Percentiles rank a stretch among this genome's conserved stretches.
Conservation (phyloP, 2,797 vertebrate genomes). For the Balearica regulorum region DNA sequence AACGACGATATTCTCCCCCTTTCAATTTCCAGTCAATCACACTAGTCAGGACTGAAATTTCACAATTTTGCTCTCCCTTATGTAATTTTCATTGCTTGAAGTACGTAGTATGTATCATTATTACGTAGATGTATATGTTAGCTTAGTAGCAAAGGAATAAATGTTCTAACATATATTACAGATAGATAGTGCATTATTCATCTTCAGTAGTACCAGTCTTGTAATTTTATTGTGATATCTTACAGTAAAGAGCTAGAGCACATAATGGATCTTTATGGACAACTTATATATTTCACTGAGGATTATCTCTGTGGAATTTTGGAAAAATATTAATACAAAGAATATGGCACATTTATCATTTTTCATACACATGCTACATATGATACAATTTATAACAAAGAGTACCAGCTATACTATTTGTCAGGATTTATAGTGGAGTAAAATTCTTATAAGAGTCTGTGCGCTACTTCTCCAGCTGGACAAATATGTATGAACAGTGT, state of each 20-base stretch:
- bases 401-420: background rate
- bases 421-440: background rate
- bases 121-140: background rate
- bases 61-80: background rate
- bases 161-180: background rate
- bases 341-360: background rate
- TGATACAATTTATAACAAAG: background rate
- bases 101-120: background rate
- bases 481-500: background rate
- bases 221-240: background rate
- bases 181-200: background rate
- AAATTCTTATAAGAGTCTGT: background rate
- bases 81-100: conserved; percentile 19
- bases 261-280: background rate
- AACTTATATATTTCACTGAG: background rate
- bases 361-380: background rate
- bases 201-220: background rate
- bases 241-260: background rate
- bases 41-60: background rate
- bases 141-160: background rate
- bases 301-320: background rate
- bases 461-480: background rate
- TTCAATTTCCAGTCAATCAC: conserved; percentile 4
- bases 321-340: background rate
- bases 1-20: background rate